These are phyloP conservation scores for Akabosia matsudoensis DNA, from an alignment of 1,140 invertebrate species.

Conservation along the genomic window DNA sequence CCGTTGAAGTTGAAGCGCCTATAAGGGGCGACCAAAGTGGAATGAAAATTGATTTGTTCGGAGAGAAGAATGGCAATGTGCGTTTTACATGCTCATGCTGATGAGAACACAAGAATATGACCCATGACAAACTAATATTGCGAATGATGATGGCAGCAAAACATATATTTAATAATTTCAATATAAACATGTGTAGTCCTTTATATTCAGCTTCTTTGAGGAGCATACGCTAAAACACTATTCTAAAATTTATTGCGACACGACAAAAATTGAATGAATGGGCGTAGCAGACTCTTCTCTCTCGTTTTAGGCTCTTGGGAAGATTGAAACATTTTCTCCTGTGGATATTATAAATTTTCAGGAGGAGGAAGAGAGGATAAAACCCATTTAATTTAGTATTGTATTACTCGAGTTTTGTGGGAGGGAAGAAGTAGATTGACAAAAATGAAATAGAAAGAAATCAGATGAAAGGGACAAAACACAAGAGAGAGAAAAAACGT, in stretches of 20 bases:
- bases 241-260: not conserved
- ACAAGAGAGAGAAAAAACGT: too few relatives aligned
- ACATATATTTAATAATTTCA: too few relatives aligned
- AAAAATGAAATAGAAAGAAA: too few relatives aligned
- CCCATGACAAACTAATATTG: not conserved
- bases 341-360: not conserved
- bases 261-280: conserved; percentile 1
- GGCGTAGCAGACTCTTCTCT: conserved; percentile 2
- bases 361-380: too few relatives aligned
- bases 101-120: not conserved
- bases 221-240: not conserved
- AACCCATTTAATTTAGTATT: too few relatives aligned
- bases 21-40: too few relatives aligned
- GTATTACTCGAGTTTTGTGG: too few relatives aligned
- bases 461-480: too few relatives aligned
- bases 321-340: not conserved
- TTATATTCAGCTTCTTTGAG: too few relatives aligned
- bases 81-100: too few relatives aligned
- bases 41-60: not conserved
- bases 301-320: not conserved
- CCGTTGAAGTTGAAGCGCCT: too few relatives aligned
- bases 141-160: not conserved
- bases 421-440: too few relatives aligned
- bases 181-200: not conserved
- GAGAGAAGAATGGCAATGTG: not conserved